Evolutionary conservation across 2,888 invertebrate genomes (phyloP).

Genomic region (Steinernema scapterisci): DNA sequence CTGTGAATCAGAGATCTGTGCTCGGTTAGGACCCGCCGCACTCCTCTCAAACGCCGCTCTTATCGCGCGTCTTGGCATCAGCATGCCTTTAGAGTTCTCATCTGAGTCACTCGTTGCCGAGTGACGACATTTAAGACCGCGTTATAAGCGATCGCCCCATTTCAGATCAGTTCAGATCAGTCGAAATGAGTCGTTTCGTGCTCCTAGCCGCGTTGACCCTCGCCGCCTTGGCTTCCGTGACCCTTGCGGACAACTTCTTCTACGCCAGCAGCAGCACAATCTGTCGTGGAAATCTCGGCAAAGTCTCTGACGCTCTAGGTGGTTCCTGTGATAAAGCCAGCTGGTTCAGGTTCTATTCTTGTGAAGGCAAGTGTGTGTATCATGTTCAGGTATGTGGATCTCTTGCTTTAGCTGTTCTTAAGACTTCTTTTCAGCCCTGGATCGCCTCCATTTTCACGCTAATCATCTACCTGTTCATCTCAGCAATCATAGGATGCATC

Average conservation of each 20-base stretch:
- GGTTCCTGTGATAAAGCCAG: background rate
- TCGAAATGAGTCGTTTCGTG: background rate
- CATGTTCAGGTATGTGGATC: background rate
- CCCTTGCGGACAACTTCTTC: conserved; percentile 27
- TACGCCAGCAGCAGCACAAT: background rate
- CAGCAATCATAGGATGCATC: background rate
- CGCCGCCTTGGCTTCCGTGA: background rate
- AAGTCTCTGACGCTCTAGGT: too few species aligned
- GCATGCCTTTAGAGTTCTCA: background rate
- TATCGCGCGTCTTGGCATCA: background rate
- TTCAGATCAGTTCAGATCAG: background rate
- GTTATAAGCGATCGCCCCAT: background rate
- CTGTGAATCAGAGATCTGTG: background rate
- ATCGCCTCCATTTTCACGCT: conserved; percentile 5
- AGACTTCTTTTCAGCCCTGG: background rate
- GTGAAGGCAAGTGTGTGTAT: background rate
- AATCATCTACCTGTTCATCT: background rate
- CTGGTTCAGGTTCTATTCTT: conserved; percentile 24
- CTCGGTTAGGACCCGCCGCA: too few species aligned
- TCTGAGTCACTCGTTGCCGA: background rate
- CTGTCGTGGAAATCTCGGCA: too few species aligned
- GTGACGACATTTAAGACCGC: background rate
- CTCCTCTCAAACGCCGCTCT: background rate
- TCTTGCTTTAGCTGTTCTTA: background rate
- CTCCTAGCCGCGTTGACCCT: background rate